phyloP scores from a whole-genome alignment of 2,113 vertebrate genomes.

The Neopipo cinnamomea region DNA sequence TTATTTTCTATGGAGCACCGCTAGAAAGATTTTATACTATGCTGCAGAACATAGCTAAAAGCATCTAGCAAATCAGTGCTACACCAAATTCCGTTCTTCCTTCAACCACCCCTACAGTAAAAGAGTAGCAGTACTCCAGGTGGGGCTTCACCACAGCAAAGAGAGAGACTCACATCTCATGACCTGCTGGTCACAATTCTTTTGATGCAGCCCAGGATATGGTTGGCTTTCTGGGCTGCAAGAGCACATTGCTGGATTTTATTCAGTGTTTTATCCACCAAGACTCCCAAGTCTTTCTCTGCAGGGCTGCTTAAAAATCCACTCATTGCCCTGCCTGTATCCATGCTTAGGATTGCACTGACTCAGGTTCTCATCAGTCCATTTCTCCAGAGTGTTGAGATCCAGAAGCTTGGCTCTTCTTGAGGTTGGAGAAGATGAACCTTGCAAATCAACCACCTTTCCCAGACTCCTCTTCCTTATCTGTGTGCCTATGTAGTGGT shows the following conservation, averaged over 20 bases:
- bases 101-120: background rate
- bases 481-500: background rate
- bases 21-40: background rate
- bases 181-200: background rate
- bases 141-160: background rate
- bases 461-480: background rate
- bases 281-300: background rate
- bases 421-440: background rate
- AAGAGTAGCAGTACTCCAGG: background rate
- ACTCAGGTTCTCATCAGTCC: background rate
- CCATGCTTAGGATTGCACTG: background rate
- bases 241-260: background rate
- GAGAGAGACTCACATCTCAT: accelerated
- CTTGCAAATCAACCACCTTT: background rate
- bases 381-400: background rate
- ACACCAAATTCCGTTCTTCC: background rate
- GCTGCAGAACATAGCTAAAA: background rate
- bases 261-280: background rate
- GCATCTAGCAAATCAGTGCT: background rate
- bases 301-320: background rate
- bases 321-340: background rate
- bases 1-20: background rate
- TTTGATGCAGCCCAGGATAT: background rate
- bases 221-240: background rate
- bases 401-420: background rate